phyloP scores from a whole-genome alignment of 2,797 vertebrate species.

The Steatocranus sp. region DNA sequence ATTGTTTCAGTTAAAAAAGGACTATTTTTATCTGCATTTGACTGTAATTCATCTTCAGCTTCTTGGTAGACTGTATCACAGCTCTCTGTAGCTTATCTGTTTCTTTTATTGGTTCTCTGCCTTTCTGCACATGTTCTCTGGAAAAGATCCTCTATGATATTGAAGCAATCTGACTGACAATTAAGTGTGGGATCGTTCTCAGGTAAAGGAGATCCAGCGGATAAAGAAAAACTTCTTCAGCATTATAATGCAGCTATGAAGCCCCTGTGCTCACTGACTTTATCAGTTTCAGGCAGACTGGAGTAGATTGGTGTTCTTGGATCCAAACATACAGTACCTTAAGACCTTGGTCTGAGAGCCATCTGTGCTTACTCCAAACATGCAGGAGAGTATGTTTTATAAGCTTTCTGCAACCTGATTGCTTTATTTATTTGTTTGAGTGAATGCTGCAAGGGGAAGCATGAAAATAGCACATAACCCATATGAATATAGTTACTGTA shows the following conservation, averaged over 20 bases:
- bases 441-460: conserved; percentile 23
- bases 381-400: conserved; percentile 49
- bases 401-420: conserved; percentile 38
- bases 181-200: conserved; percentile 20
- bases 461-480: conserved; percentile 31
- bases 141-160: not conserved
- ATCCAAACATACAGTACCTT: conserved; percentile 27
- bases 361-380: conserved; percentile 56
- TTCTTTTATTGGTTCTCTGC: not conserved
- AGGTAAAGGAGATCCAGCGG: conserved; percentile 2
- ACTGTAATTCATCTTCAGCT: conserved; percentile 15
- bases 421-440: conserved; percentile 56
- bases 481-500: conserved; percentile 39
- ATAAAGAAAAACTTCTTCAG: conserved; percentile 28
- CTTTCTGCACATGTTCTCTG: not conserved
- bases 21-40: conserved; percentile 17
- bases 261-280: conserved; percentile 15
- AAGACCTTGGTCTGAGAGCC: conserved; percentile 56
- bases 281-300: conserved; percentile 44
- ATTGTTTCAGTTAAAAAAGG: conserved; percentile 1
- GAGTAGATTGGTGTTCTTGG: conserved; percentile 31
- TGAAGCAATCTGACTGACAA: conserved; percentile 25
- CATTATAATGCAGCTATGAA: conserved; percentile 18
- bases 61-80: not conserved
- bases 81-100: not conserved